Conservation (phyloP, 2,797 vertebrate genomes). For the Botia kubotai region DNA sequence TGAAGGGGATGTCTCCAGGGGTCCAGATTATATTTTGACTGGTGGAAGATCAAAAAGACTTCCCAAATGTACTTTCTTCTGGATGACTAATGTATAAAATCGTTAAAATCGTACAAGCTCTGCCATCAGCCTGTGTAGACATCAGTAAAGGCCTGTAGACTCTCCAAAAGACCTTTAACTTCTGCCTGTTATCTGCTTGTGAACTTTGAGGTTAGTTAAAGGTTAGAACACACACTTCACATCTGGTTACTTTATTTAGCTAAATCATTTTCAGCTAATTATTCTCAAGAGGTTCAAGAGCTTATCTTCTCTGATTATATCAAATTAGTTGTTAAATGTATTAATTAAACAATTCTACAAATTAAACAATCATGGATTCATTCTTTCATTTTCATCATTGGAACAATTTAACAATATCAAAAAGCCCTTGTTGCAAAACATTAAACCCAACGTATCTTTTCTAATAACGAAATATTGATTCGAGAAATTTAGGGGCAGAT, state of each 20-base stretch:
- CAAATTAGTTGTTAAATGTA: not conserved
- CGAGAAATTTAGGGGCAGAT: conserved; percentile 59
- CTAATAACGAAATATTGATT: not conserved
- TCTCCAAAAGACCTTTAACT: conserved; percentile 15
- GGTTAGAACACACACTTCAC: not conserved
- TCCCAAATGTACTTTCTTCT: conserved; percentile 57
- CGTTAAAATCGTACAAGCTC: not conserved
- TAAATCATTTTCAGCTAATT: not conserved
- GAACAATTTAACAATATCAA: not conserved
- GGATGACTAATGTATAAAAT: conserved; percentile 65
- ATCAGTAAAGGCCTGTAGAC: not conserved
- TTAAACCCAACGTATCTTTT: conserved; percentile 3
- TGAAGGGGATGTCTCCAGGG: conserved; percentile 38
- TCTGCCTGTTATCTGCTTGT: conserved; percentile 25
- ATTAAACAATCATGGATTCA: not conserved
- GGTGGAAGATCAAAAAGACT: conserved; percentile 49
- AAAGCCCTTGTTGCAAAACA: not conserved
- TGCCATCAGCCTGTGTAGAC: conserved; percentile 2
- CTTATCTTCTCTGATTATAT: not conserved
- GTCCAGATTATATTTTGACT: conserved; percentile 61
- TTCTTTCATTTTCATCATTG: not conserved
- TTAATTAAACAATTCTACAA: not conserved
- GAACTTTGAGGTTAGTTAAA: not conserved
- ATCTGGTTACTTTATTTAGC: conserved; percentile 8
- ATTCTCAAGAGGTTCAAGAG: not conserved